Conservation (phyloP, 2,113 vertebrate species). For the Lontra canadensis region DNA sequence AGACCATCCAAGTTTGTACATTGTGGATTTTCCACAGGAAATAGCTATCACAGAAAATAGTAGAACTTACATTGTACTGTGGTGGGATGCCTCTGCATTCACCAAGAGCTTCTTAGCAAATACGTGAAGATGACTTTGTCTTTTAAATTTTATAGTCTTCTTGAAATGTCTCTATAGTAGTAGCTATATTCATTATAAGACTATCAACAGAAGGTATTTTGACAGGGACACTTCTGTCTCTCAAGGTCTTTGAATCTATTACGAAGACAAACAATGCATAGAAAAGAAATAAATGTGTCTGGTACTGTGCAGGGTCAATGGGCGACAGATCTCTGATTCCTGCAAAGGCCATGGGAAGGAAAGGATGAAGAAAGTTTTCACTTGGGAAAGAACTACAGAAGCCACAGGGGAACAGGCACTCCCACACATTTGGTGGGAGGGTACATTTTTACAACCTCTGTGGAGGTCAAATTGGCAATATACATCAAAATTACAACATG, state of each 20-base stretch:
- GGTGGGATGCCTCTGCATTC: not conserved
- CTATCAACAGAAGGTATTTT: not conserved
- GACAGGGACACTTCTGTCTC: not conserved
- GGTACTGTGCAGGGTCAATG: not conserved
- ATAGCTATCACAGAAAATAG: not conserved
- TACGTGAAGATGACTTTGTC: not conserved
- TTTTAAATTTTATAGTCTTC: not conserved
- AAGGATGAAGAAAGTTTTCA: not conserved
- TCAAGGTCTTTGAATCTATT: not conserved
- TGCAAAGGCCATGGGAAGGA: not conserved
- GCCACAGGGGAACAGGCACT: not conserved
- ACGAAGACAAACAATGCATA: not conserved
- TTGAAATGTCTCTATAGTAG: not conserved
- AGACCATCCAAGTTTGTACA: not conserved
- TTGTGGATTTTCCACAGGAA: not conserved
- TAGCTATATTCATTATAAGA: not conserved
- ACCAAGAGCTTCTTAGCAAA: not conserved
- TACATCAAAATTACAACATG: constrained; percentile 23
- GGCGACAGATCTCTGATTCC: not conserved
- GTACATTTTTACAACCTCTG: constrained; percentile 19
- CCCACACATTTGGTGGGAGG: not conserved
- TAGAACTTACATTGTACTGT: not conserved
- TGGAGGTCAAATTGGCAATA: constrained; percentile 22
- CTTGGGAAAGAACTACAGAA: constrained; percentile 26
- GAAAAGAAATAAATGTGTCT: not conserved